Percentiles rank a stretch among this genome's conserved stretches.
These are phyloP conservation scores for Parapsyche elsis DNA, from an alignment of 1,140 invertebrate species.

Conservation along the genomic window DNA sequence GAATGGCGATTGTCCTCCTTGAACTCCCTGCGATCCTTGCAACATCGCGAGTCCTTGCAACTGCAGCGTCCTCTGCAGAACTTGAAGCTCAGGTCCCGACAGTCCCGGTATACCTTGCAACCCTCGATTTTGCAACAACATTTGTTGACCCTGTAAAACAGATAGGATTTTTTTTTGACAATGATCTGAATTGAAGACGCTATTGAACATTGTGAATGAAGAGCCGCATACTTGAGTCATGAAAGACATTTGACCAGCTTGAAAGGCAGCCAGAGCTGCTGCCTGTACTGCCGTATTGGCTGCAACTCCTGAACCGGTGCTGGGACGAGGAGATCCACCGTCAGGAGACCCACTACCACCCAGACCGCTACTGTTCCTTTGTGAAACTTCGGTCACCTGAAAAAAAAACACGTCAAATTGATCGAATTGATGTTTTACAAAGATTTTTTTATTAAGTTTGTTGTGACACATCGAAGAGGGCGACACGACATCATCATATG, in stretches of 20 bases:
- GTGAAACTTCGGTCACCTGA: slow-evolving; percentile 69
- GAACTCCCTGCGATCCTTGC: slow-evolving; percentile 64
- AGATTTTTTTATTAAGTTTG: background rate
- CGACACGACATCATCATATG: slow-evolving; percentile 30
- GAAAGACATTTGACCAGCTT: slow-evolving; percentile 68
- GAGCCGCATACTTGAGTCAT: slow-evolving; percentile 42
- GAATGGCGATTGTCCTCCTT: slow-evolving; percentile 74
- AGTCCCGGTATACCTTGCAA: slow-evolving; percentile 61
- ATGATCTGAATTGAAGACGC: background rate
- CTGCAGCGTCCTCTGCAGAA: slow-evolving; percentile 73
- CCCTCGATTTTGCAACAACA: slow-evolving; percentile 62
- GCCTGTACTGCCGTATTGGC: slow-evolving; percentile 63
- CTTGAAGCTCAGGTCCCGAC: slow-evolving; percentile 72
- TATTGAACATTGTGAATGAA: background rate
- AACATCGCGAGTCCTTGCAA: slow-evolving; percentile 81
- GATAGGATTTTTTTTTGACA: background rate
- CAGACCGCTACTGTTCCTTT: slow-evolving; percentile 65
- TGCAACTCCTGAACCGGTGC: slow-evolving; percentile 62
- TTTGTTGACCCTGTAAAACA: slow-evolving; percentile 54
- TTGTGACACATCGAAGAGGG: background rate
- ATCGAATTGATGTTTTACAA: background rate
- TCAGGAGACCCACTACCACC: slow-evolving; percentile 59
- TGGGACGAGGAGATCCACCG: slow-evolving; percentile 68
- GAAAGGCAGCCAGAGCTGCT: slow-evolving; percentile 73
- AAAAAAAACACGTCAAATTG: slow-evolving; percentile 42